Percentiles rank a stretch among this genome's conserved stretches.
Conservation (phyloP, 2,888 invertebrate genomes). For the Conchocele bisecta region DNA sequence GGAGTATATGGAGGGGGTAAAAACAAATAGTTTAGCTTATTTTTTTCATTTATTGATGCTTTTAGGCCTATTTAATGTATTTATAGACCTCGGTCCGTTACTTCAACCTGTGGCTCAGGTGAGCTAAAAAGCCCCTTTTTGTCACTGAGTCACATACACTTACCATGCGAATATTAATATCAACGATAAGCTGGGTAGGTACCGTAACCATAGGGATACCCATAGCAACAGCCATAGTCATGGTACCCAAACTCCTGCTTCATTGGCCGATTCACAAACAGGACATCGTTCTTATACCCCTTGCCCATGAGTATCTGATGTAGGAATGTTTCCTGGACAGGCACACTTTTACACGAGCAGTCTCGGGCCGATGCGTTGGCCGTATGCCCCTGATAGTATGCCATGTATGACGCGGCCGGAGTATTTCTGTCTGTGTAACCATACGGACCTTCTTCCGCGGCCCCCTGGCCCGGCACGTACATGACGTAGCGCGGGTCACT, state of each 20-base stretch:
- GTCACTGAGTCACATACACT: background rate
- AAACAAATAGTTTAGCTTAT: no score
- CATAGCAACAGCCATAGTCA: slow-evolving; percentile 61
- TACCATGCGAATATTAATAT: slow-evolving; percentile 6
- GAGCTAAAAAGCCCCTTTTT: background rate
- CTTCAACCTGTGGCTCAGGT: slow-evolving; percentile 1
- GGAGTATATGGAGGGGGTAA: no score
- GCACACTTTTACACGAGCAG: slow-evolving; percentile 61
- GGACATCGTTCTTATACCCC: slow-evolving; percentile 72
- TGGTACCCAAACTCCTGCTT: slow-evolving; percentile 61
- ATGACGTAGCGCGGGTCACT: slow-evolving; percentile 25
- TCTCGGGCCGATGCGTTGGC: slow-evolving; percentile 44
- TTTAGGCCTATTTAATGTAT: no score
- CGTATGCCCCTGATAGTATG: no score
- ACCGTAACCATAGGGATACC: slow-evolving; percentile 32
- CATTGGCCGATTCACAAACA: slow-evolving; percentile 59
- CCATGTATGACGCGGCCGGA: no score
- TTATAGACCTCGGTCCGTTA: no score
- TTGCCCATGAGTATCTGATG: slow-evolving; percentile 76
- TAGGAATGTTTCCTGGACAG: slow-evolving; percentile 70
- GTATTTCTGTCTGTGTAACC: no score
- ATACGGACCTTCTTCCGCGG: no score
- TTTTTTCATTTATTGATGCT: no score
- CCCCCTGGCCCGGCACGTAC: slow-evolving; percentile 1
- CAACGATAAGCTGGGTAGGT: slow-evolving; percentile 11